Evolutionary conservation across 2,888 invertebrate species (phyloP).

Genomic region (Polydrusus tereticollis): DNA sequence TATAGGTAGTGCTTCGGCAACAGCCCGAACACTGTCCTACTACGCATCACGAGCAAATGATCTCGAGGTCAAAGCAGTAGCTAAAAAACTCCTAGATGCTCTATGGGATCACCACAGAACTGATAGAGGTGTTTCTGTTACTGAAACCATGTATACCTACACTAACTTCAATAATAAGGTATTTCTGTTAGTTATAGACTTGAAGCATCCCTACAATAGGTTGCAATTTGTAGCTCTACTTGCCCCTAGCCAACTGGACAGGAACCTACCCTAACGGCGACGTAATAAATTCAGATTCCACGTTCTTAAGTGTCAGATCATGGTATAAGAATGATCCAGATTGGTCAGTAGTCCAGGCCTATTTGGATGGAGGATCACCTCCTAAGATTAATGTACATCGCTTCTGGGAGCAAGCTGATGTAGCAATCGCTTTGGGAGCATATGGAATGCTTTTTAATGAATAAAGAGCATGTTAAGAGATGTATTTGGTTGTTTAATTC

Average conservation of each 20-base stretch:
- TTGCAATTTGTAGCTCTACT: constrained; percentile 44
- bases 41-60: constrained; percentile 38
- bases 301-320: constrained; percentile 52
- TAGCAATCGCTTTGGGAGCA: constrained; percentile 51
- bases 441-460: constrained; percentile 53
- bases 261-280: constrained; percentile 54
- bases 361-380: constrained; percentile 51
- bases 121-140: constrained; percentile 21
- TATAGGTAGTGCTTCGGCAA: constrained; percentile 29
- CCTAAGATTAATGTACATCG: constrained; percentile 52
- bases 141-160: constrained; percentile 16
- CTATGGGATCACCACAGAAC: constrained; percentile 37
- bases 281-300: constrained; percentile 50
- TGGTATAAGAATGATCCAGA: constrained; percentile 54
- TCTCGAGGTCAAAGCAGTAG: constrained; percentile 24
- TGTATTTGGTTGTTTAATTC: background rate
- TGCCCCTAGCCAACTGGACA: constrained; percentile 51
- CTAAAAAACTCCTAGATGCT: constrained; percentile 38
- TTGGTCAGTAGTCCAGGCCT: constrained; percentile 49
- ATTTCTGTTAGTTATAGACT: too few relatives aligned
- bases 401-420: constrained; percentile 54
- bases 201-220: too few relatives aligned
- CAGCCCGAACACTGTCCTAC: constrained; percentile 37
- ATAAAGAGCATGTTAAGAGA: constrained; percentile 27
- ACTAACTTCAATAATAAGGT: constrained; percentile 39